A percentile compares a stretch with the other conserved stretches of the same genome.
phyloP scores from a whole-genome alignment of 2,113 vertebrate genomes.

The Barbus barbus region DNA sequence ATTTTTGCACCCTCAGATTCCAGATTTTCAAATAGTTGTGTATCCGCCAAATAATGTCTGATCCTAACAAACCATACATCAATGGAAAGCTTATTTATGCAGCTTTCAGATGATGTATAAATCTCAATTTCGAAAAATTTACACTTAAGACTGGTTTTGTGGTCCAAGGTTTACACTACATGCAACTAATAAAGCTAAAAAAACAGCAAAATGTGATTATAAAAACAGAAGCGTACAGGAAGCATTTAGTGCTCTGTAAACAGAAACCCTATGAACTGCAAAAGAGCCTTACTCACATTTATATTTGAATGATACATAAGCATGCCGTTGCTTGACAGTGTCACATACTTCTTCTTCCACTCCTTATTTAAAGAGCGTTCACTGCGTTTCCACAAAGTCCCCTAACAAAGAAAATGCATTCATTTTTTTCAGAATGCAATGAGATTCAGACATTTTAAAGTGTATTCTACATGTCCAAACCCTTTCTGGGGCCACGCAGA shows the following conservation, averaged over 20 bases:
- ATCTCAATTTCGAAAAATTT: too few relatives aligned
- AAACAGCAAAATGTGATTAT: neutral
- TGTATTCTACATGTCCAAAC: neutral
- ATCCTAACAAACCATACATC: too few relatives aligned
- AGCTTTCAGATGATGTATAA: too few relatives aligned
- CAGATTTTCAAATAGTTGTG: too few relatives aligned
- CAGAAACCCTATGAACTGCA: neutral
- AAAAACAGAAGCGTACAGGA: neutral
- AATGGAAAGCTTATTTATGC: too few relatives aligned
- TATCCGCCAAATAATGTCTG: too few relatives aligned
- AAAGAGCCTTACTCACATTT: slow-evolving; percentile 74
- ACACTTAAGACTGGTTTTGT: too few relatives aligned
- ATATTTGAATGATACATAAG: slow-evolving; percentile 91
- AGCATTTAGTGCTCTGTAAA: neutral
- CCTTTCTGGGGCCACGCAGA: neutral
- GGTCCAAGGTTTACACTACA: too few relatives aligned
- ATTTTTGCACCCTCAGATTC: too few relatives aligned
- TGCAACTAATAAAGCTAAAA: too few relatives aligned
- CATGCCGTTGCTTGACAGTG: slow-evolving; percentile 88
- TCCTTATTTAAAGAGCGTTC: slow-evolving; percentile 96
- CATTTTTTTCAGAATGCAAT: neutral
- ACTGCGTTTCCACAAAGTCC: slow-evolving; percentile 90
- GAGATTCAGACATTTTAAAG: neutral
- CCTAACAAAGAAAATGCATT: slow-evolving; percentile 69
- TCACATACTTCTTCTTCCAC: slow-evolving; percentile 98